Base-by-base conservation (phyloP, 2,888 invertebrate species). In the Acleris laterana region DNA sequence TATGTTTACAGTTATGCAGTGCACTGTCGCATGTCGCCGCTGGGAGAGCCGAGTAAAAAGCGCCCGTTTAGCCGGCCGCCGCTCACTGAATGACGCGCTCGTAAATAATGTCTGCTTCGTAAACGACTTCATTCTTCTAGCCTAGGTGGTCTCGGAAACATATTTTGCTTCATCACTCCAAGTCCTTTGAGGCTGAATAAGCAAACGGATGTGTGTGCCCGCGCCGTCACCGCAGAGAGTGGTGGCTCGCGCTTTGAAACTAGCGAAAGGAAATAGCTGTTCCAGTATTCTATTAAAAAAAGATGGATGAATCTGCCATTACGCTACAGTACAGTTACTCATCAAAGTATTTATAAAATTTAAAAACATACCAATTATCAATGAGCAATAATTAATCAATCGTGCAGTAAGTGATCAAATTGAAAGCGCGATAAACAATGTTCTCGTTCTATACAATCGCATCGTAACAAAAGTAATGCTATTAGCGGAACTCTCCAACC, bases 51-150 rank as follows among this genome's bases (percentile, higher is more conserved):
- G 66, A 62, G 62, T 62, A 66, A 66, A 62, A 61, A 62, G 62
- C 61, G 44, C 56, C 61, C 61, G 52, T 62, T 61, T 66, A 66
- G 66, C 66, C 51, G 46, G 51, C 62, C 62, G 66, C 57, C 62
- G 66, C 62, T 66, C 62, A 62, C 66, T 66, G 57, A 62, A 66
- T 61, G 66, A 62, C 61, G 61, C 51, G 66, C 66, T 66, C 66
- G 66, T 66, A 66, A 62, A 66, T 66, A 66, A 62, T 66, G 66
- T 66, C 62, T 66, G 57, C 66, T 66, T 52, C 66, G 57, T 66
- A 62, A 66, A 66, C 62, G 62, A 57, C 62, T 61, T 62, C 66
- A 66, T 66, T 66, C 62, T 66, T 66, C 66, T 62, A 66, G 66
- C 66, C 66, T 66, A 66, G 66, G 19, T 66, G 52, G 65, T 50